phyloP scores from a whole-genome alignment of 1,140 invertebrate genomes.

The Nasonia longicornis region DNA sequence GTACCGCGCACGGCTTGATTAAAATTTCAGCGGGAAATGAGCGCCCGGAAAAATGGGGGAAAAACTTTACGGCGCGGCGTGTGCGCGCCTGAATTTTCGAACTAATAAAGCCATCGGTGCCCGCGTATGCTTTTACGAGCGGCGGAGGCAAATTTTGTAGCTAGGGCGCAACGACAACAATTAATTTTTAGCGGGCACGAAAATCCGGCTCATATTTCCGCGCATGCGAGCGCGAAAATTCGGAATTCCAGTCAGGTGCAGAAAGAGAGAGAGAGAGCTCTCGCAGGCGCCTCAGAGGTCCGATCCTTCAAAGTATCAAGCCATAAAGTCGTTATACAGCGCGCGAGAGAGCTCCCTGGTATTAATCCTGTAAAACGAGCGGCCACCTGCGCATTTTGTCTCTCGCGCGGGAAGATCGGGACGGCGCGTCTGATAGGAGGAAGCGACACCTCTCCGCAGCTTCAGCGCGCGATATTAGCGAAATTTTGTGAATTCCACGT shows the following conservation, averaged over 20 bases:
- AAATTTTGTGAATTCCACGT: constrained; percentile 43
- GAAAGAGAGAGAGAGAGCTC: too few species aligned
- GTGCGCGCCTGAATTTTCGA: constrained; percentile 5
- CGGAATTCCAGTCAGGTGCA: constrained; percentile 28
- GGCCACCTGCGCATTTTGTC: constrained; percentile 28
- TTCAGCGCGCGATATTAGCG: constrained; percentile 32
- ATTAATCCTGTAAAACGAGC: constrained; percentile 37
- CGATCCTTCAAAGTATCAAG: constrained; percentile 41
- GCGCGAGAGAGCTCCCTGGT: not conserved
- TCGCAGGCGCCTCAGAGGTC: not conserved
- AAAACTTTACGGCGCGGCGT: not conserved
- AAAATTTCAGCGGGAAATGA: not conserved
- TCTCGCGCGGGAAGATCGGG: not conserved
- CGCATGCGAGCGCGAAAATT: constrained; percentile 18
- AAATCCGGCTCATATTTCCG: constrained; percentile 1
- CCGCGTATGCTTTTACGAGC: constrained; percentile 16
- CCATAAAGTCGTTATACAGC: constrained; percentile 27
- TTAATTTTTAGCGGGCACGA: constrained; percentile 36
- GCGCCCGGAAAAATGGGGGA: not conserved
- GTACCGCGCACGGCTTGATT: not conserved
- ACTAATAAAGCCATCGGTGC: constrained; percentile 24
- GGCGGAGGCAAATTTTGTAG: not conserved
- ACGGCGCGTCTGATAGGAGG: not conserved
- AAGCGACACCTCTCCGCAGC: not conserved
- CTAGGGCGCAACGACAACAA: constrained; percentile 17